Percentiles rank a stretch among this genome's conserved stretches.
phyloP scores from a whole-genome alignment of 2,888 invertebrate species.

The Eudemis profundana region DNA sequence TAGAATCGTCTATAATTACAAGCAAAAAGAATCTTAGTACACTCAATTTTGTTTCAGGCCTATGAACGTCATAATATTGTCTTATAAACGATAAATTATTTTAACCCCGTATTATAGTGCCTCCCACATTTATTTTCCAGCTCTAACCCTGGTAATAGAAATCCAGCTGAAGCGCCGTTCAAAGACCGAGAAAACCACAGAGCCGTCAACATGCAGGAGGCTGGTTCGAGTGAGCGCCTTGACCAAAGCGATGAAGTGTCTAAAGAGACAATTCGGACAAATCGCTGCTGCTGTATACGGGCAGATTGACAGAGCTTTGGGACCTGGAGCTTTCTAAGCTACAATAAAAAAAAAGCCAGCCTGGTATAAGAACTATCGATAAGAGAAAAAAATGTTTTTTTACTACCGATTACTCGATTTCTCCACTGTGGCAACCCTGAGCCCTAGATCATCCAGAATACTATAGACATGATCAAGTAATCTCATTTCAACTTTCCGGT shows the following conservation, averaged over 20 bases:
- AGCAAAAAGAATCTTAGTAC: too few relatives aligned
- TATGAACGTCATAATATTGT: too few relatives aligned
- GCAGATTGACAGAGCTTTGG: slow-evolving; percentile 66
- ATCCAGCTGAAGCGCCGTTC: slow-evolving; percentile 65
- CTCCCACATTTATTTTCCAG: slow-evolving; percentile 52
- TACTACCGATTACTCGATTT: too few relatives aligned
- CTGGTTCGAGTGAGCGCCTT: slow-evolving; percentile 47
- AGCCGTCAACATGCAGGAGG: slow-evolving; percentile 49
- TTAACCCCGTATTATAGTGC: background rate
- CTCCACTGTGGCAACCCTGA: too few relatives aligned
- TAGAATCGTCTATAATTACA: too few relatives aligned
- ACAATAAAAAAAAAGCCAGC: too few relatives aligned
- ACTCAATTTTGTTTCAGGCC: too few relatives aligned
- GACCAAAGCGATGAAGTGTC: slow-evolving; percentile 49
- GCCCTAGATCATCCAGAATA: too few relatives aligned
- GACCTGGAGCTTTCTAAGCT: slow-evolving; percentile 57
- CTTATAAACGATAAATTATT: background rate
- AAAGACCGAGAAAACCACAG: slow-evolving; percentile 46
- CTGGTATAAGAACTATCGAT: too few relatives aligned
- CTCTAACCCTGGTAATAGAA: slow-evolving; percentile 62
- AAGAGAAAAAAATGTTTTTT: too few relatives aligned
- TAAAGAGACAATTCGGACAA: slow-evolving; percentile 52
- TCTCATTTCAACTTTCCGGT: too few relatives aligned
- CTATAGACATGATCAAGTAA: too few relatives aligned
- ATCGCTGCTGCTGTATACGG: slow-evolving; percentile 51